These are phyloP conservation scores for Clarias platycephalus DNA, from an alignment of 2,797 vertebrate genomes.

Conservation along the genomic window DNA sequence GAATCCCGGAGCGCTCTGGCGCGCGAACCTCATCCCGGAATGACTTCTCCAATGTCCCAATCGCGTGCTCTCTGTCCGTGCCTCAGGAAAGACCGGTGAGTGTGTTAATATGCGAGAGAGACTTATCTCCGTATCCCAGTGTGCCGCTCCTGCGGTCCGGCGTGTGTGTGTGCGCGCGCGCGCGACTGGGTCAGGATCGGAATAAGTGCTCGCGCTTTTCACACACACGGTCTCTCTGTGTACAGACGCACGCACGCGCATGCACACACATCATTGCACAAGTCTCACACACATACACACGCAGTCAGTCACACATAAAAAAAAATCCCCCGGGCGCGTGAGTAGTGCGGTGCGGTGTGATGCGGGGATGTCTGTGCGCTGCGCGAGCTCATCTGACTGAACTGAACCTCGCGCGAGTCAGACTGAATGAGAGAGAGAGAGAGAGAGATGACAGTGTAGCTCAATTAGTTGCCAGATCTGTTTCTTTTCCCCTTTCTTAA, in stretches of 20 bases:
- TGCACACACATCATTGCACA: neutral
- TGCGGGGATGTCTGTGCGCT: neutral
- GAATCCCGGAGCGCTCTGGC: slow-evolving; percentile 2
- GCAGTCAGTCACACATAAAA: neutral
- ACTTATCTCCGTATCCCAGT: neutral
- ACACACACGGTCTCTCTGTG: neutral
- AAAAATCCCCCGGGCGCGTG: neutral
- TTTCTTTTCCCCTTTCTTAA: rapidly evolving
- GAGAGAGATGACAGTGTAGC: neutral
- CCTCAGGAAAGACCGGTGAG: neutral
- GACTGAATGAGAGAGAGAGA: slow-evolving; percentile 2
- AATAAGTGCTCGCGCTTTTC: slow-evolving; percentile 20
- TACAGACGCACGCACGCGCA: neutral
- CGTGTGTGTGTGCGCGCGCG: neutral
- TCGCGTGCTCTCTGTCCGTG: neutral
- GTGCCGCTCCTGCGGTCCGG: slow-evolving; percentile 3
- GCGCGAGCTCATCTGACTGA: slow-evolving; percentile 17
- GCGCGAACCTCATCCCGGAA: neutral
- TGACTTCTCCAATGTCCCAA: neutral
- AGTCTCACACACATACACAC: neutral
- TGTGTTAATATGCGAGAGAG: neutral
- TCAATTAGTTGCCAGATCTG: neutral
- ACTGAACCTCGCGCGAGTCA: neutral
- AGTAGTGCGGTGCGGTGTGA: neutral
- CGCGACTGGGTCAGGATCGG: slow-evolving; percentile 17